Percentiles rank a stretch among this genome's conserved stretches.
These are phyloP conservation scores for Standfussiana lucernea DNA, from an alignment of 2,888 invertebrate genomes.

Conservation along the genomic window DNA sequence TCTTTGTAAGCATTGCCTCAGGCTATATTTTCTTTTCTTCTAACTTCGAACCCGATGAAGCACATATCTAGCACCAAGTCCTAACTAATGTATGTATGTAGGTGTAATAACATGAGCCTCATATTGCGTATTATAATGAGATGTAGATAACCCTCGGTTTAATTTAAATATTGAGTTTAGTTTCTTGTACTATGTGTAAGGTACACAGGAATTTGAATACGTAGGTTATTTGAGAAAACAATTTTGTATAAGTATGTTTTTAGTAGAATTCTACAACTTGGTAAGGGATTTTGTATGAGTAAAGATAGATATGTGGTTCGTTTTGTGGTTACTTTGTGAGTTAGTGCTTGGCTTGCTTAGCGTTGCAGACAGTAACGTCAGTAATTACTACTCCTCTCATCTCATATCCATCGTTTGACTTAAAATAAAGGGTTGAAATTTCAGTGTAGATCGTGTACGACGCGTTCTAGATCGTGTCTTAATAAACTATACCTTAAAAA, in stretches of 20 bases:
- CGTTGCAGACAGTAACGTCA: background rate
- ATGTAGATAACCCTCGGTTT: slow-evolving; percentile 67
- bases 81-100: slow-evolving; percentile 31
- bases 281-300: slow-evolving; percentile 1
- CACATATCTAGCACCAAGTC: slow-evolving; percentile 11
- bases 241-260: slow-evolving; percentile 44
- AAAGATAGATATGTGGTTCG: slow-evolving; percentile 10
- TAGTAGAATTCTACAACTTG: slow-evolving; percentile 9
- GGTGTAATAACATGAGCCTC: slow-evolving; percentile 47
- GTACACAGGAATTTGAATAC: slow-evolving; percentile 62
- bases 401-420: background rate
- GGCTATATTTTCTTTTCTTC: background rate
- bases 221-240: slow-evolving; percentile 57
- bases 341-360: background rate
- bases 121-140: slow-evolving; percentile 67
- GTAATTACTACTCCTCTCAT: too few relatives aligned
- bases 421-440: slow-evolving; percentile 5
- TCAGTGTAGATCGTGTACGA: background rate
- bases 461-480: background rate
- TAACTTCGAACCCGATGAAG: background rate
- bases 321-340: slow-evolving; percentile 1
- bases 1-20: background rate
- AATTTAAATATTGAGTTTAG: slow-evolving; percentile 67
- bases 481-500: background rate
- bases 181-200: slow-evolving; percentile 55